Percentiles rank a stretch among this genome's conserved stretches.
These are phyloP conservation scores for Celastrina argiolus DNA, from an alignment of 2,888 invertebrate genomes.

Conservation along the genomic window DNA sequence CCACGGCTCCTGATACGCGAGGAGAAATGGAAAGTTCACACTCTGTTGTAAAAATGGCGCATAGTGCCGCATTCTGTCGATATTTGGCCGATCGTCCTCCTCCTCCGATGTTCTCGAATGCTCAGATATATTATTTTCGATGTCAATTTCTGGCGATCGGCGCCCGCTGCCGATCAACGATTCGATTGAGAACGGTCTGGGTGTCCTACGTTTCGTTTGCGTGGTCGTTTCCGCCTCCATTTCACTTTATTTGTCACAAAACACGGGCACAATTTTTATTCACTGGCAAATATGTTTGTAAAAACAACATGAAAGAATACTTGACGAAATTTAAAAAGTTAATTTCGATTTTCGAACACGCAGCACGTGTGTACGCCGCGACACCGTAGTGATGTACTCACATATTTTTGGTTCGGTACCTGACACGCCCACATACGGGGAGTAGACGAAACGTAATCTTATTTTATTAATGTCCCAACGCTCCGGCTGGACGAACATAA, in stretches of 20 bases:
- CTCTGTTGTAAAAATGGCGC: constrained; percentile 67
- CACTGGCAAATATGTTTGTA: not conserved
- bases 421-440: constrained; percentile 71
- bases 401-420: constrained; percentile 37
- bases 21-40: constrained; percentile 65
- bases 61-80: constrained; percentile 68
- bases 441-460: constrained; percentile 63
- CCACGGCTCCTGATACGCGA: constrained; percentile 72
- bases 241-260: constrained; percentile 31
- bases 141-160: constrained; percentile 70
- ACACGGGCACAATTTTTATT: constrained; percentile 6
- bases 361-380: constrained; percentile 48
- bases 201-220: constrained; percentile 63
- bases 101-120: constrained; percentile 65
- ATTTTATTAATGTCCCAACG: constrained; percentile 59
- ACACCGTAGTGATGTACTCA: constrained; percentile 52
- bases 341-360: constrained; percentile 36
- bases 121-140: constrained; percentile 65
- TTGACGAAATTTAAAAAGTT: constrained; percentile 29
- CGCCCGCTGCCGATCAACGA: constrained; percentile 72
- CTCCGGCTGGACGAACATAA: constrained; percentile 57
- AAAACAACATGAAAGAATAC: constrained; percentile 28
- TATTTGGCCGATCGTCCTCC: constrained; percentile 53
- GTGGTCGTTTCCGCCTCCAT: constrained; percentile 63
- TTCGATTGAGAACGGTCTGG: constrained; percentile 81